Base-by-base conservation (phyloP, 2,113 vertebrate species). In the Ammodytes marinus region DNA sequence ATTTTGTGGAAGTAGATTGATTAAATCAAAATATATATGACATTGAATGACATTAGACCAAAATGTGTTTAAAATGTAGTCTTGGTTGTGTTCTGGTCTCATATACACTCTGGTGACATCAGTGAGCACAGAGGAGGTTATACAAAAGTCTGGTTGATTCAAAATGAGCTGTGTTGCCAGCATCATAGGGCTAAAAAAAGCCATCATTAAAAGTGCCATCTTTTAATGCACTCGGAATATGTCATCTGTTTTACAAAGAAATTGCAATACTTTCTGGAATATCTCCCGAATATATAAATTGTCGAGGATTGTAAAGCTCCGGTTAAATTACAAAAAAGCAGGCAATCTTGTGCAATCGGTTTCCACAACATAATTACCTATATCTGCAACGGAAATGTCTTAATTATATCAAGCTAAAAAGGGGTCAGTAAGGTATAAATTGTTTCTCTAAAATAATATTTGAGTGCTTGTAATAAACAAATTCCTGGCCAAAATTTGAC, bases 401-500 rank as follows among this genome's bases (percentile, higher is more conserved):
- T 15, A 42, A 39, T 10, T 4, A 66, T 19, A 53, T 74, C 2
- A 46, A 64, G 42, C n/a, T 59, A 12, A 2, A 27, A 73, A 72
- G 1, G 12, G 8, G 40, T 2, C n/a, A 73, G 13, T 47, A 14
- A 8, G 19, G 8, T 69, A 57, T 13, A 27, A 45, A 71, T 39
- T 66, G 14, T 19, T 50, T n/a, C 1, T 42, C n/a, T 1, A 6
- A 50, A 63, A 52, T 55, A 35, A 78, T 39, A 6, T 50, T 75
- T 40, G 11, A 67, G 12, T 15, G 13, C 40, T 42, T 7, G 8
- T 60, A 69, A 60, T 6, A 57, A 55, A 70, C 69, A 37, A 58
- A 69, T 42, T 66, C 57, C 9, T 69, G 39, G 10, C 52, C 45
- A 14, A 61, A 68, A 76, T 27, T 27, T 57, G 66, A 86, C 39